Evolutionary conservation across 2,113 vertebrate species (phyloP).

Genomic region (Zeus faber): DNA sequence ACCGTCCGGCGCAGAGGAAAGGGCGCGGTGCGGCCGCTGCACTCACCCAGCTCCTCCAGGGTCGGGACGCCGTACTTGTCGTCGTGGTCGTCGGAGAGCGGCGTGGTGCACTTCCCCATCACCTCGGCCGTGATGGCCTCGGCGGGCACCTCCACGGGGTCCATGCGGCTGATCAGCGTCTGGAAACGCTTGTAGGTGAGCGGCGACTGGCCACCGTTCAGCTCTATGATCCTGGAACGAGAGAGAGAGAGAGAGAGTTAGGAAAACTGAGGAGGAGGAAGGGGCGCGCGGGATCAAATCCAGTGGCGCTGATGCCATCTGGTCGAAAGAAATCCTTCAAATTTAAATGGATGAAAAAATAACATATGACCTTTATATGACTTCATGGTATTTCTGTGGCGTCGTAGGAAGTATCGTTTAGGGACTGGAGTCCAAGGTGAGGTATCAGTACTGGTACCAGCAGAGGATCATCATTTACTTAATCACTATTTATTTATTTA

Average conservation of each 20-base stretch:
- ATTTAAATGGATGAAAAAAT: too few relatives aligned
- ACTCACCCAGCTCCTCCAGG: conserved; percentile 91
- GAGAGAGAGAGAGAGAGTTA: not conserved
- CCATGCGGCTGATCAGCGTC: conserved; percentile 95
- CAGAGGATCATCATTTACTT: too few relatives aligned
- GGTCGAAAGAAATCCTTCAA: too few relatives aligned
- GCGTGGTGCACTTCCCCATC: conserved; percentile 86
- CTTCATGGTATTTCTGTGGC: too few relatives aligned
- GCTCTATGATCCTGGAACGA: conserved; percentile 89
- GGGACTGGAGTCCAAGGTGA: too few relatives aligned
- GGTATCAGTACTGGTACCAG: too few relatives aligned
- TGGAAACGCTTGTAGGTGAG: conserved; percentile 97
- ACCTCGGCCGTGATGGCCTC: conserved; percentile 88
- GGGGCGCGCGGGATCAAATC: not conserved
- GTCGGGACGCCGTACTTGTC: conserved; percentile 95
- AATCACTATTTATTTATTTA: too few relatives aligned
- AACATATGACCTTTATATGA: too few relatives aligned
- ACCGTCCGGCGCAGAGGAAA: not conserved
- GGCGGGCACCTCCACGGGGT: conserved; percentile 84
- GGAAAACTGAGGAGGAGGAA: not conserved
- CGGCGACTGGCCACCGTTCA: conserved; percentile 94
- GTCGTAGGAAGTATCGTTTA: too few relatives aligned
- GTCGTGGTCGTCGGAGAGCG: conserved; percentile 92
- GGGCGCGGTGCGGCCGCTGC: not conserved
- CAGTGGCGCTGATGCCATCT: too few relatives aligned